Base-by-base conservation (phyloP, 2,797 vertebrate species). In the Hypotaenidia philippensis region DNA sequence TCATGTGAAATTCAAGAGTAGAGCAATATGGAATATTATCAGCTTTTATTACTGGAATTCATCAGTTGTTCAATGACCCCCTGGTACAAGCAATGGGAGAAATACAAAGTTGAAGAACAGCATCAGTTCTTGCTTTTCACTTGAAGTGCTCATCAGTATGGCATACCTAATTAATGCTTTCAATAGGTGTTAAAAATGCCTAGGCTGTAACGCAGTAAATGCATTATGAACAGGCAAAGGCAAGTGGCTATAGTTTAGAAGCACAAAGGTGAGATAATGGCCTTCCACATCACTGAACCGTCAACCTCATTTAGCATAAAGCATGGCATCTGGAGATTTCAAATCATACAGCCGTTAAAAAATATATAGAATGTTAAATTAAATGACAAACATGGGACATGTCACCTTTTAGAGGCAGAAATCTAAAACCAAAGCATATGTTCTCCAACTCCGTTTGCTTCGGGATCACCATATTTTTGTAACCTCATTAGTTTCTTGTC, bases 201-300 rank as follows among this genome's bases (percentile, higher is more conserved):
- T 98, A 97, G 95, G 96, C 97, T 97, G 97, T 93, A 96, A 96
- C 72, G 87, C 94, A 83, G 96, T 78, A 98, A 96, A 98, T 99
- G 98, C 98, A 98, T 99, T 98, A 98, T 97, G 97, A 98, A 91
- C 81, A 98, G 96, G 96, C 89, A 97, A 97, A 98, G 98, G 97
- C 98, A 98, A 98, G 97, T 97, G 98, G 97, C 97, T 96, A 95
- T 95, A 98, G 98, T 98, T 98, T 97, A 97, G 98, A 98, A 98
- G 98, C 98, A 98, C 98, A 97, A 98, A 98, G 98, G 98, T 98
- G 98, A 98, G 98, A 98, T 99, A 98, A 99, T 98, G 98, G 98
- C 94, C 97, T 98, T 98, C 97, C 92, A 94, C 97, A 90, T 96
- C 98, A 98, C 98, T 98, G 98, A 98, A 95, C 98, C 97, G 99